Percentiles rank a stretch among this genome's conserved stretches.
Evolutionary conservation across 2,888 invertebrate genomes (phyloP).

Genomic region (Julus scanicus): DNA sequence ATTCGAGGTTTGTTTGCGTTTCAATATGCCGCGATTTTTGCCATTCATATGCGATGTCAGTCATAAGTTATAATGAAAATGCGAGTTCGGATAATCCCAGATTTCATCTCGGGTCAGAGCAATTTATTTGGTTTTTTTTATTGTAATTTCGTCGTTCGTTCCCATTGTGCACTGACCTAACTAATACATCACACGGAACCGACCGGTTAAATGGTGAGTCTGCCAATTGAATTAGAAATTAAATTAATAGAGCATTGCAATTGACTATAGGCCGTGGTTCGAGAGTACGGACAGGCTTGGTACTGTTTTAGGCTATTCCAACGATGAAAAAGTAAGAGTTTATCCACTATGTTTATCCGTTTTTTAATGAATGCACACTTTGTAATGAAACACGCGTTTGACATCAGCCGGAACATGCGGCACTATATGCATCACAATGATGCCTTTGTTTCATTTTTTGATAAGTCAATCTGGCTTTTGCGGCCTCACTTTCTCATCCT

Average conservation of each 20-base stretch:
- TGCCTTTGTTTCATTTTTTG: not conserved
- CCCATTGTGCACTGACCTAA: conserved; percentile 42
- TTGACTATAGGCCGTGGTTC: not conserved
- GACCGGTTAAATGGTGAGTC: conserved; percentile 24
- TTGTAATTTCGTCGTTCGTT: conserved; percentile 1
- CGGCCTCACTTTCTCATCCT: conserved; percentile 1
- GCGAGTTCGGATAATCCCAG: conserved; percentile 18
- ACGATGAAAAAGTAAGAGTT: conserved; percentile 13
- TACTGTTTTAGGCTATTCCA: not conserved
- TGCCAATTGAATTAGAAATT: conserved; percentile 28
- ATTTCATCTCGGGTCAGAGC: conserved; percentile 3
- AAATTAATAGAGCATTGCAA: conserved; percentile 34
- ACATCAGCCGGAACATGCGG: conserved; percentile 24
- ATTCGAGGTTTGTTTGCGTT: not conserved
- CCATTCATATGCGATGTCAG: not conserved
- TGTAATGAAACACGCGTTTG: conserved; percentile 24
- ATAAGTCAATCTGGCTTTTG: conserved; percentile 2
- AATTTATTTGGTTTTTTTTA: conserved; percentile 16
- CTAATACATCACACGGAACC: conserved; percentile 30
- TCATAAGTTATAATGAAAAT: not conserved
- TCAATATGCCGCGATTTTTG: conserved; percentile 18
- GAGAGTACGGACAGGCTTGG: not conserved
- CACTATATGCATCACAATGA: not conserved
- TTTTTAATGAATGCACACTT: conserved; percentile 10
- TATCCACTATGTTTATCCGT: conserved; percentile 39